Base-by-base conservation (phyloP, 2,797 vertebrate species). In the Anas acuta region DNA sequence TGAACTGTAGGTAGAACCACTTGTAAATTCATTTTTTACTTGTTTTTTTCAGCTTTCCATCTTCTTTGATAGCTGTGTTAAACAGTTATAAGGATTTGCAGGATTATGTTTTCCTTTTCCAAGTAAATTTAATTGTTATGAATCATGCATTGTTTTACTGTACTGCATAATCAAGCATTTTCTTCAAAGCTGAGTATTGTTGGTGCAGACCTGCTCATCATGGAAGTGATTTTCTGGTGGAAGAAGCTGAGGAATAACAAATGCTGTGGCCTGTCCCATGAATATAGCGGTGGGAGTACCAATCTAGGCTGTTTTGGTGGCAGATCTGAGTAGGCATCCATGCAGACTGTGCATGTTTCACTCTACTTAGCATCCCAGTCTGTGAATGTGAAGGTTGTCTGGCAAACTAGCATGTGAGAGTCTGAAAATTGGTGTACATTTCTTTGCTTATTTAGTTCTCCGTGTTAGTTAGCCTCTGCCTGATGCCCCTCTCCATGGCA, bases 71-170 rank as follows among this genome's bases (percentile, higher is more conserved):
- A 87, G 47, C 57, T 54, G 56, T 0, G 2, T 84, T 82, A 76
- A 78, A 82, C 70, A 49, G 43, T 17, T 45, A 35, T 5, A 88
- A 72, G 2, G 15, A 72, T 56, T 73, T 79, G 81, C 57, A 64
- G 61, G 60, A 54, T 95, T 95, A 53, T 51, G 84, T 77, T 89
- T 83, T 65, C 30, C 32, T 90, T 90, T 87, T 65, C 18, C 11
- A 84, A 73, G 54, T 32, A 20, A 84, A 47, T 91, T 81, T 67
- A 53, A n/a, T 73, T 58, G 65, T 70, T 35, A 26, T 0, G 1
- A 82, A 91, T 37, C 21, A 5, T 56, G 25, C 35, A 54, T 18
- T 39, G 57, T 49, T 39, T 84, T 77, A 65, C 61, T 43, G 71
- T 61, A 56, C 20, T 45, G n/a, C 64, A 66, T 49, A 64, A 49